Percentiles rank a stretch among this genome's conserved stretches.
These are phyloP conservation scores for Sciurus niger DNA, from an alignment of 2,113 vertebrate genomes.

Conservation along the genomic window DNA sequence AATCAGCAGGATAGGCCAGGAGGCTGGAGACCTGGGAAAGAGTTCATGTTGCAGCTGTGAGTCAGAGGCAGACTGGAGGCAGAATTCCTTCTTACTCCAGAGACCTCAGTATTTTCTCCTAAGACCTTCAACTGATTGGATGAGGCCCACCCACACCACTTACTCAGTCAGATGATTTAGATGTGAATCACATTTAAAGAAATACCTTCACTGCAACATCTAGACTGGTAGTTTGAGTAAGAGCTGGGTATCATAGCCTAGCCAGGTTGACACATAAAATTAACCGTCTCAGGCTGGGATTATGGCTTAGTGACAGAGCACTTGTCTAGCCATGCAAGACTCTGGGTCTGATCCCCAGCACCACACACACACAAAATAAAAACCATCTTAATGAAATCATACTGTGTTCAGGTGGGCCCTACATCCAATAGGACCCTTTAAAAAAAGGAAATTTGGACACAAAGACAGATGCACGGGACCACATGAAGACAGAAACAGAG, in stretches of 20 bases:
- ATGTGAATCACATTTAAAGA: neutral
- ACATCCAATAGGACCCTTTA: neutral
- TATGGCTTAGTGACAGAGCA: too few species aligned
- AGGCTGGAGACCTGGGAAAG: neutral
- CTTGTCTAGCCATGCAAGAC: too few species aligned
- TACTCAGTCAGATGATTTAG: neutral
- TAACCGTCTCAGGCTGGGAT: neutral
- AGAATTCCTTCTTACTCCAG: neutral
- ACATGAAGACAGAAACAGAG: neutral
- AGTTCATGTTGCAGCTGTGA: neutral
- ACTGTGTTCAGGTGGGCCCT: neutral
- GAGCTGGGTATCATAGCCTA: neutral
- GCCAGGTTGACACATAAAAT: neutral
- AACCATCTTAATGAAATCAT: neutral
- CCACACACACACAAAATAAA: too few species aligned
- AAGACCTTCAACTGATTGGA: neutral
- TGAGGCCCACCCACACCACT: neutral
- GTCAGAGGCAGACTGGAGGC: neutral
- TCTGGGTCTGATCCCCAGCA: too few species aligned
- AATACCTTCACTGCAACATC: neutral
- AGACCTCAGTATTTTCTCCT: neutral
- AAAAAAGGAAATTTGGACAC: conserved; percentile 17
- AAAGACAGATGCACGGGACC: neutral
- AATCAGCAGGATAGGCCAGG: neutral
- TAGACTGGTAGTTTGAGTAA: neutral